Conservation (phyloP, 2,797 vertebrate genomes). For the Sebastes variabilis region DNA sequence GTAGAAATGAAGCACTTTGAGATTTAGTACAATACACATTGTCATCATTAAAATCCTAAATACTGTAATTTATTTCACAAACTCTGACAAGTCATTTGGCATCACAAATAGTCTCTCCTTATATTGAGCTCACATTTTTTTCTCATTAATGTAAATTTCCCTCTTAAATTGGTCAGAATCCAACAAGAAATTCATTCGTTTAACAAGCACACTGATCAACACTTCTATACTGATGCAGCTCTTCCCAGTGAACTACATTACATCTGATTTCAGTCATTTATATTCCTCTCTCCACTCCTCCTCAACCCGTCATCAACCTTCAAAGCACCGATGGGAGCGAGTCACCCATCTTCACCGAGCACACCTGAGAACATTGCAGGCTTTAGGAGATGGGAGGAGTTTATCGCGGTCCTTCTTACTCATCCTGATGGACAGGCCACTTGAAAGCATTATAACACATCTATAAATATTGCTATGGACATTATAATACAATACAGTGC, state of each 20-base stretch:
- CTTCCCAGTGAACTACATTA: constrained; percentile 77
- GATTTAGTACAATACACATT: constrained; percentile 31
- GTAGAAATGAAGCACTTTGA: constrained; percentile 29
- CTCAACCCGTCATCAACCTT: constrained; percentile 59
- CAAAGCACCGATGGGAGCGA: constrained; percentile 58
- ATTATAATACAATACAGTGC: constrained; percentile 88
- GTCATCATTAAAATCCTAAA: constrained; percentile 73
- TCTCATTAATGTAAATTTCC: constrained; percentile 72
- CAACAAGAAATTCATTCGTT: constrained; percentile 60
- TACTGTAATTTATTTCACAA: constrained; percentile 82
- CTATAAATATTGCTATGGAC: constrained; percentile 90
- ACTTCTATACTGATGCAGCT: constrained; percentile 64
- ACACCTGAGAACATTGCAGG: constrained; percentile 78
- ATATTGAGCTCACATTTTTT: constrained; percentile 69
- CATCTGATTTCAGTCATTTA: constrained; percentile 53
- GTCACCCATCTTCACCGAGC: constrained; percentile 58
- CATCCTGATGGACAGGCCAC: constrained; percentile 71
- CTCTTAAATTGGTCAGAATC: constrained; percentile 67
- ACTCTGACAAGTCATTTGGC: constrained; percentile 80
- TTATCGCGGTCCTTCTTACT: constrained; percentile 53
- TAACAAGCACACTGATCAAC: constrained; percentile 69
- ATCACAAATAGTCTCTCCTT: constrained; percentile 78
- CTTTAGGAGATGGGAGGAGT: constrained; percentile 67
- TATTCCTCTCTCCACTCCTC: constrained; percentile 49
- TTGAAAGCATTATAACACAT: constrained; percentile 82